Conservation (phyloP, 2,113 vertebrate genomes). For the Pungitius pungitius region DNA sequence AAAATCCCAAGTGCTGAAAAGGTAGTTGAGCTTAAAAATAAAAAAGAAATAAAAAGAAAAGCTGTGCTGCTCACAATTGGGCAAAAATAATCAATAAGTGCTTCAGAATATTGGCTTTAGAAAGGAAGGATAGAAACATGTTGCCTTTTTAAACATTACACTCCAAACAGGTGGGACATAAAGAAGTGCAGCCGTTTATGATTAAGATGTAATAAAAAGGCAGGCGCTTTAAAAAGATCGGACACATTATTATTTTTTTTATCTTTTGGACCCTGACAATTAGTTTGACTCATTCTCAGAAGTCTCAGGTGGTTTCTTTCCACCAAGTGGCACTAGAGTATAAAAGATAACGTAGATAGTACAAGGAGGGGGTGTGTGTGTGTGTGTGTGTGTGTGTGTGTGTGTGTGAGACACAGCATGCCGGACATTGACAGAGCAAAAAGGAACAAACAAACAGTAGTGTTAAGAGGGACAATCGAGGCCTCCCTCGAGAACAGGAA, state of each 20-base stretch:
- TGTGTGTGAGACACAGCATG: conserved; percentile 60
- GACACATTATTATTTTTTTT: conserved; percentile 54
- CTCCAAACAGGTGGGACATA: conserved; percentile 35
- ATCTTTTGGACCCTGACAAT: conserved; percentile 73
- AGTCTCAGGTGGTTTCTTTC: conserved; percentile 77
- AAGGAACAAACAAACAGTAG: conserved; percentile 51
- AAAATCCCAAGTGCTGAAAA: conserved; percentile 91
- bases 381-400: conserved; percentile 34
- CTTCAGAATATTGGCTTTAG: conserved; percentile 71
- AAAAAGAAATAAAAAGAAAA: conserved; percentile 40
- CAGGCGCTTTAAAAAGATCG: conserved; percentile 62
- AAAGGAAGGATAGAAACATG: conserved; percentile 56
- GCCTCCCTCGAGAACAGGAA: conserved; percentile 47
- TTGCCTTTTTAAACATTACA: conserved; percentile 58
- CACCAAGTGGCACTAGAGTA: conserved; percentile 84
- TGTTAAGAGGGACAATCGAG: conserved; percentile 30
- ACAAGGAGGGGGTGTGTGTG: conserved; percentile 30
- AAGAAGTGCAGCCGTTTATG: conserved; percentile 72
- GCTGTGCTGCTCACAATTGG: conserved; percentile 77
- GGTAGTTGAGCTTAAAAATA: conserved; percentile 76
- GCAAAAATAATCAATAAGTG: conserved; percentile 73
- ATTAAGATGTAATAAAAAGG: conserved; percentile 71
- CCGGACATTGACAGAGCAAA: conserved; percentile 61
- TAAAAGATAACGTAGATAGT: conserved; percentile 75
- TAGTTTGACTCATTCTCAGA: conserved; percentile 80